Evolutionary conservation across 2,113 vertebrate genomes (phyloP).

Genomic region (Paradoxurus hermaphroditus): DNA sequence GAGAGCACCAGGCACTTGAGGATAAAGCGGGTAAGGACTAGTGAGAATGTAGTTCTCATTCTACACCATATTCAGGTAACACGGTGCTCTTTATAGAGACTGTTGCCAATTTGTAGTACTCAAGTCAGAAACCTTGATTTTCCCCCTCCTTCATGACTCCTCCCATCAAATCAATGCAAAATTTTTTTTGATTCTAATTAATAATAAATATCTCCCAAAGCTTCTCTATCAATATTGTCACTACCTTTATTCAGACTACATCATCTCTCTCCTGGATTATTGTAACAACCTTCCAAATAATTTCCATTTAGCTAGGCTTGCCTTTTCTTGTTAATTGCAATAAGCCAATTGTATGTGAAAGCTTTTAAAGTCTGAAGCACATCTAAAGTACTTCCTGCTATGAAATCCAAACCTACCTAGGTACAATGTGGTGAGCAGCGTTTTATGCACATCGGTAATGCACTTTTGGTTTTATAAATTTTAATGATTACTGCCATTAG

Average conservation of each 20-base stretch:
- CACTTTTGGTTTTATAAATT: not conserved
- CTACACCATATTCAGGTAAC: not conserved
- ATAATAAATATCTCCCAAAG: not conserved
- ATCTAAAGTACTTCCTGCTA: not conserved
- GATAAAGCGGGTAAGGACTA: not conserved
- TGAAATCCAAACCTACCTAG: not conserved
- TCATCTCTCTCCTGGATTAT: not conserved
- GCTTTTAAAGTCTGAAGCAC: not conserved
- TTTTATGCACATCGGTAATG: not conserved
- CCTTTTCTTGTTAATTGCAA: not conserved
- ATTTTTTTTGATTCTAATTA: not conserved
- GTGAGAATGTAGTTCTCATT: not conserved
- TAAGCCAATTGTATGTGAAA: not conserved
- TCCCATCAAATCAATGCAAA: not conserved
- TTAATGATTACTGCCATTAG: not conserved
- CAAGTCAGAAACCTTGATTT: not conserved
- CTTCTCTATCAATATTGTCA: not conserved
- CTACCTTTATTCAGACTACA: not conserved
- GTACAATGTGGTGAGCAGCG: not conserved
- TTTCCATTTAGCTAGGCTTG: not conserved
- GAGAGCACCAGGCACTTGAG: not conserved
- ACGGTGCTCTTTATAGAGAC: not conserved
- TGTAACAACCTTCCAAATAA: not conserved
- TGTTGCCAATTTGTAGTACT: not conserved
- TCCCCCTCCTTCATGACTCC: not conserved